Percentiles rank a stretch among this genome's conserved stretches.
phyloP scores from a whole-genome alignment of 2,797 vertebrate species.

The Notolabrus celidotus region DNA sequence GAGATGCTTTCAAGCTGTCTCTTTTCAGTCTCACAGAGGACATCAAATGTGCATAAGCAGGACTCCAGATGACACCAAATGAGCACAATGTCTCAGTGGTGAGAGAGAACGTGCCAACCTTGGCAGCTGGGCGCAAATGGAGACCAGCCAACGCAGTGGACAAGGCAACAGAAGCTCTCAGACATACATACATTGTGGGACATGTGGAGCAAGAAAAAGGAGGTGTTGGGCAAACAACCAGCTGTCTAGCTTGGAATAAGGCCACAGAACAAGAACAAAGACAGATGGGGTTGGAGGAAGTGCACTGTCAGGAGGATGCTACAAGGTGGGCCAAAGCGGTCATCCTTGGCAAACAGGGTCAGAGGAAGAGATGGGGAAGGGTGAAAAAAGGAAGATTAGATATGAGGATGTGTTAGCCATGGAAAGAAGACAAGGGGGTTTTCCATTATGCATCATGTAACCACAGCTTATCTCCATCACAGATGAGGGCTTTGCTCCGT shows the following conservation, averaged over 20 bases:
- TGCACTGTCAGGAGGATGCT: slow-evolving; percentile 2
- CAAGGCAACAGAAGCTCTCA: slow-evolving; percentile 3
- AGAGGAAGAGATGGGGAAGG: neutral
- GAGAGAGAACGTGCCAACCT: neutral
- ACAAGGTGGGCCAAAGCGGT: neutral
- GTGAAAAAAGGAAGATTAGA: neutral
- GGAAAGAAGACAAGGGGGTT: neutral
- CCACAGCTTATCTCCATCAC: neutral
- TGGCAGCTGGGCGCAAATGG: neutral
- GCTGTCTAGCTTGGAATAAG: neutral
- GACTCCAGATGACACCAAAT: neutral
- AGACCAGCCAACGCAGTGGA: neutral
- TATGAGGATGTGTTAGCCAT: neutral
- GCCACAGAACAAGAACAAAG: neutral
- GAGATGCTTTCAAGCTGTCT: neutral
- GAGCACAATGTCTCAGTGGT: neutral
- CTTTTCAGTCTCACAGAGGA: neutral
- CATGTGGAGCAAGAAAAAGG: slow-evolving; percentile 5
- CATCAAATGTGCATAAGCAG: neutral
- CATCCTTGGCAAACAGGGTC: neutral
- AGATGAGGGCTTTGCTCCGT: neutral
- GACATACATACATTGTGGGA: slow-evolving; percentile 10
- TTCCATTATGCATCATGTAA: neutral
- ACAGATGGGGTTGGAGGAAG: slow-evolving; percentile 1
- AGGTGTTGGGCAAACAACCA: neutral